Base-by-base conservation (phyloP, 64 coral and sea anemone genomes). In the Stylophora pistillata region DNA sequence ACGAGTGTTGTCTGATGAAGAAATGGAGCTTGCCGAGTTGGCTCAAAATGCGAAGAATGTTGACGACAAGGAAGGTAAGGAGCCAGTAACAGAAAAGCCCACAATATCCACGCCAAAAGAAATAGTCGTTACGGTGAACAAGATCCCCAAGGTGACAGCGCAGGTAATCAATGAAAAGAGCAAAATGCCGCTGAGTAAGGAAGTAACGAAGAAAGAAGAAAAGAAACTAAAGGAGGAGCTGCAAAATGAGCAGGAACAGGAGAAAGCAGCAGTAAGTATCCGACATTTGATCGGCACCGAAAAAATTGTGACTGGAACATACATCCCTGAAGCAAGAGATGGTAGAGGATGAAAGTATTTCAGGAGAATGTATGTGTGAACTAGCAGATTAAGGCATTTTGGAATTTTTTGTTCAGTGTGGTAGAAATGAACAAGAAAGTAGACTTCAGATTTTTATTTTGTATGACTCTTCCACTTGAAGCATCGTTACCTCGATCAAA, bases 141-240 rank as follows among this genome's bases (percentile, higher is more conserved):
- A 70, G 62, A 5, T 52, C 5, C 3, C 80, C 1, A 28, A 69
- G 62, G 32, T 25, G 17, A 65, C 21, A 15, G 80, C 69, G 11
- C 10, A 33, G 21, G 80, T 84, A 3, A 27, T 20, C 15, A 84
- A 84, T 12, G 61, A 84, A 53, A 37, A 27, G 18, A 27, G 10
- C 10, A n/a, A 29, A 65, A 28, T 15, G 0, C 53, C 68, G 79
- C 32, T 61, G 18, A 55, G 34, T 55, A 33, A 70, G 62, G 53
- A 84, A 53, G 80, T 69, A 84, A 68, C 80, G 69, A 31, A 9
- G 20, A 33, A 52, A 47, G 58, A 68, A 53, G 80, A 84, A 53
- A 84, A 70, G 31, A 54, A 68, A 11, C 61, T 47, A 1, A 84
- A 25, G 10, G 80, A 53, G 11, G 80, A 70, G 14, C 23, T 82